phyloP scores from a whole-genome alignment of 2,797 vertebrate genomes.

The Poecilia wingei region DNA sequence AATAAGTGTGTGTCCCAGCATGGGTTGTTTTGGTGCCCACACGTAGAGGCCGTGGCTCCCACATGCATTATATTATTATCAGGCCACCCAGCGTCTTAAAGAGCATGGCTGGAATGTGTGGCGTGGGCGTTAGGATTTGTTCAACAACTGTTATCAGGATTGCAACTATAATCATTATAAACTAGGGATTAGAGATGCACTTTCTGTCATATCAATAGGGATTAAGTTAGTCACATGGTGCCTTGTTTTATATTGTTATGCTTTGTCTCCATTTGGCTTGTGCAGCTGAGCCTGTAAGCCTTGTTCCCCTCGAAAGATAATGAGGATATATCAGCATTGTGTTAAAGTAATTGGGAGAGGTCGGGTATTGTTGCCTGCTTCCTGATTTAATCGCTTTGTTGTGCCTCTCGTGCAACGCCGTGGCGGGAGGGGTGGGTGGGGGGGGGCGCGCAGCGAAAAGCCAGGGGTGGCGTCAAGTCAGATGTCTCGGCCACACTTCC shows the following conservation, averaged over 20 bases:
- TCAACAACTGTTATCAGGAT: slow-evolving; percentile 61
- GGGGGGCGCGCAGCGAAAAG: slow-evolving; percentile 9
- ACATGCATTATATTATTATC: slow-evolving; percentile 56
- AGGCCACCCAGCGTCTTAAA: slow-evolving; percentile 40
- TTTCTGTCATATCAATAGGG: slow-evolving; percentile 70
- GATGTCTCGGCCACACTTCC: slow-evolving; percentile 24
- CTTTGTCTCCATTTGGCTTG: slow-evolving; percentile 78
- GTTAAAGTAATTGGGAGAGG: slow-evolving; percentile 72
- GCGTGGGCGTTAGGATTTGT: slow-evolving; percentile 37
- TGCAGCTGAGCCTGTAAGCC: slow-evolving; percentile 75
- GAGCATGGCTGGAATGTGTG: slow-evolving; percentile 24
- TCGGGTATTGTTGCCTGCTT: slow-evolving; percentile 59
- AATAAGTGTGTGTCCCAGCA: slow-evolving; percentile 25
- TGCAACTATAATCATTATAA: slow-evolving; percentile 70
- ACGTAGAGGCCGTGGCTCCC: slow-evolving; percentile 30
- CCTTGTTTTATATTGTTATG: slow-evolving; percentile 72
- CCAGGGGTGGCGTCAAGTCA: slow-evolving; percentile 47
- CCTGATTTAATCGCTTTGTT: slow-evolving; percentile 67
- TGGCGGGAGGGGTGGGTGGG: background rate
- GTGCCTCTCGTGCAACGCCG: slow-evolving; percentile 25
- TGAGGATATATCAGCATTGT: slow-evolving; percentile 76
- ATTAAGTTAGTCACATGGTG: slow-evolving; percentile 71
- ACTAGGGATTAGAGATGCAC: slow-evolving; percentile 69
- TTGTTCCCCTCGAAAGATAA: slow-evolving; percentile 66
- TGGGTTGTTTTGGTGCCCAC: slow-evolving; percentile 17